Evolutionary conservation across 1,140 invertebrate species (phyloP), one percentile per base, ranked within the genome.

Genomic region (Pseudomyrmex pallidus): DNA sequence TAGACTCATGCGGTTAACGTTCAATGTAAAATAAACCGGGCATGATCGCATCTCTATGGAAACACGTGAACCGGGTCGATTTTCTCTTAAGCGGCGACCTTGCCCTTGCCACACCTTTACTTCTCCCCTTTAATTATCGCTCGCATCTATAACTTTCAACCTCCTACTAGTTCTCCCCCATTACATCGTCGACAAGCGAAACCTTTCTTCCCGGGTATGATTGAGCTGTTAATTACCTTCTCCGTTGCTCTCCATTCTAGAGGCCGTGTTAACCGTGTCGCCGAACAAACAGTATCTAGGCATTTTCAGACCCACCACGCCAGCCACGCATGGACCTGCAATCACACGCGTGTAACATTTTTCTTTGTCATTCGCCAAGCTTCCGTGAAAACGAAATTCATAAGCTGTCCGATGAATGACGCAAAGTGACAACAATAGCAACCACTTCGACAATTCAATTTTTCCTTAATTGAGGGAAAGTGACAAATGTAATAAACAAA

Each of bases 201-300:
- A 52, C 48, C 22, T 76, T 76, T 46, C 44, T 61, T 15, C 44
- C 15, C 46, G 76, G 35, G 22, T 57, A 56, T 80, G 76, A 70
- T 20, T 70, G 15, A 72, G 44, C 66, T 67, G 73, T 78, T 62
- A 54, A 90, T 93, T 93, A 96, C 96, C 95, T 94, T 96, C 95
- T 15, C 98, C 98, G 90, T 98, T 99, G 44, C 97, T 98, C 93
- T 99, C 98, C 98, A 99, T 99, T 74, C 98, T 95, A 0, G 97
- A 98, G 5, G 98, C 98, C 0, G 98, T 99, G 91, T 99, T 99
- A 0, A 99, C 98, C 0, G 98, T 99, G 92, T 99, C 98, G 0
- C 98, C 98, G 90, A 99, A 99, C 13, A 99, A 95, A 93, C 98
- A 98, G 93, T 98, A 98, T 66, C 98, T 95, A 0, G 98, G 97